These are phyloP conservation scores for Drosophila jambulina DNA, from an alignment of 1,140 invertebrate genomes.

Conservation along the genomic window DNA sequence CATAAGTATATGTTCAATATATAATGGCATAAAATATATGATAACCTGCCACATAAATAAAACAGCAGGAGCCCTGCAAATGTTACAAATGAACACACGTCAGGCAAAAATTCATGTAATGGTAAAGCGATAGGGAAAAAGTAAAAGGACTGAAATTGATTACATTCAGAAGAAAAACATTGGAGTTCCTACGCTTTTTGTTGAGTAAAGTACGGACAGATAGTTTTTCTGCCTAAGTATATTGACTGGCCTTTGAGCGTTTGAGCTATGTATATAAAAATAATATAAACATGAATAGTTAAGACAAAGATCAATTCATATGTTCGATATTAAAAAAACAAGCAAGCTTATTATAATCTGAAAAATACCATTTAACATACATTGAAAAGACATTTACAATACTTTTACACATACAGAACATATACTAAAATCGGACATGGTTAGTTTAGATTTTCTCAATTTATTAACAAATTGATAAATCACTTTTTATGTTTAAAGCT, in stretches of 20 bases:
- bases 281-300: no score
- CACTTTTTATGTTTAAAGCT: not conserved
- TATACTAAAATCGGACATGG: no score
- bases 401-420: no score
- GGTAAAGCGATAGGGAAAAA: conserved; percentile 16
- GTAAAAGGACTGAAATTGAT: conserved; percentile 17
- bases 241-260: no score
- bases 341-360: no score
- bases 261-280: no score
- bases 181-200: not conserved
- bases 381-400: no score
- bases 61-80: conserved; percentile 42
- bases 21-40: conserved; percentile 76
- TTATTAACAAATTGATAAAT: not conserved
- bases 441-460: no score
- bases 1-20: conserved; percentile 77
- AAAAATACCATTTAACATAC: no score
- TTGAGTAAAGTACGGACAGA: not conserved
- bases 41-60: conserved; percentile 57
- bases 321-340: no score
- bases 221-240: conserved; percentile 8
- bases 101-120: conserved; percentile 14
- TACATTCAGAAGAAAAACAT: conserved; percentile 7
- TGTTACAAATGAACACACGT: conserved; percentile 60
- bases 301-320: no score